These are phyloP conservation scores for Saccostrea cuccullata DNA, from an alignment of 1,140 invertebrate species.

Conservation along the genomic window DNA sequence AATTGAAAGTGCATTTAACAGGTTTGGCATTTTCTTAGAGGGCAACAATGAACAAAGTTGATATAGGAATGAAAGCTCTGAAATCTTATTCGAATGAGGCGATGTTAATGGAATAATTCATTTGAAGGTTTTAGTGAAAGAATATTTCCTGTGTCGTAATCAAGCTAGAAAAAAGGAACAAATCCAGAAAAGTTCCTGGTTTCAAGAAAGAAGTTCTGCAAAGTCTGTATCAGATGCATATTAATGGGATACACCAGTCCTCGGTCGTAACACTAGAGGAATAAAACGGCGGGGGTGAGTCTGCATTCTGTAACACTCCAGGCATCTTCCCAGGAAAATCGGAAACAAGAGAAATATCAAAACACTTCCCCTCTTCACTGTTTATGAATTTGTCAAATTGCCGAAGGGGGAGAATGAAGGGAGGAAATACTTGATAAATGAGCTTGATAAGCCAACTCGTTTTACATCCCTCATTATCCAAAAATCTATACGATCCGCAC, in stretches of 20 bases:
- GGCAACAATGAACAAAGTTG: neutral
- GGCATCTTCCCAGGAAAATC: neutral
- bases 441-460: neutral
- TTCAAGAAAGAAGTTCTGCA: neutral
- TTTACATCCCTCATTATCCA: neutral
- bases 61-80: neutral
- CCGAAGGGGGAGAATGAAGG: neutral
- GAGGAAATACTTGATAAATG: neutral
- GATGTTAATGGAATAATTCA: neutral
- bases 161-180: neutral
- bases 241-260: neutral
- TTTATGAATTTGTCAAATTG: neutral
- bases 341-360: neutral
- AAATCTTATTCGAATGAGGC: neutral
- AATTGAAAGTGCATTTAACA: slow-evolving; percentile 17
- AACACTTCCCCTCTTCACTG: neutral
- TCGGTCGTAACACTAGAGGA: neutral
- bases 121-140: neutral
- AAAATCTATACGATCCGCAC: slow-evolving; percentile 10
- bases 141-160: neutral
- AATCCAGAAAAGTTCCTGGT: neutral
- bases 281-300: neutral
- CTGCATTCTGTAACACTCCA: neutral
- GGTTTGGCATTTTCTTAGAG: neutral
- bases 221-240: neutral